Evolutionary conservation across 2,888 invertebrate species (phyloP), one percentile per base, ranked within the genome.

Genomic region (Rhagonycha fulva): DNA sequence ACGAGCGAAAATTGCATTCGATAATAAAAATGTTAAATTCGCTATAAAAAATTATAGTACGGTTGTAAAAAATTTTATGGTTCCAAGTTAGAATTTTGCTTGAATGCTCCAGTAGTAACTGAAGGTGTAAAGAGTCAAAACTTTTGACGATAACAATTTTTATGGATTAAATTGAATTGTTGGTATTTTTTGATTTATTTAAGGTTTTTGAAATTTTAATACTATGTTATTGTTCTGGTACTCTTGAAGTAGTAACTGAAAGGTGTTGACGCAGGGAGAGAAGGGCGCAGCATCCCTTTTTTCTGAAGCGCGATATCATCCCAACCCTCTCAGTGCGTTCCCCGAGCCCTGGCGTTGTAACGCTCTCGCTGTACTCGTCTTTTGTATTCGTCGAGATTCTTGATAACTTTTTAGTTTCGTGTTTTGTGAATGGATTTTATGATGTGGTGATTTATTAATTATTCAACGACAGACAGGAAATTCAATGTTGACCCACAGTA

Each of bases 401-500:
- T 68, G 77, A 68, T 70, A 70, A 61, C 62, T 71, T 63, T 28
- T 72, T 61, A 19, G 68, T 68, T 71, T 69, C 32, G 73, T 71
- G 68, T 14, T 73, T 71, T 76, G 72, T 74, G 74, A 47, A 74
- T 76, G 75, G 72, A 73, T 71, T 28, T 19, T 72, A 78, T 76
- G 75, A 76, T 72, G 67, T 76, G 74, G 74, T 74, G 74, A 67
- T 67, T 24, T 67, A 70, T 23, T 68, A 69, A 69, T 73, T 70
- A 71, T 47, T 47, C 47, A 47, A n/a, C 47, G 47, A 2, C 47
- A 47, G 47, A 47, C 47, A 47, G 47, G 47, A 80, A 81, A 82
- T 83, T 82, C 82, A 87, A 94, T 95, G 93, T 90, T 95, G 87
- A 95, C 94, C 82, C 95, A 95, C 89, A 95, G 95, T 87, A 93